phyloP scores from a whole-genome alignment of 2,113 vertebrate species.

The Porphyrio hochstetteri region DNA sequence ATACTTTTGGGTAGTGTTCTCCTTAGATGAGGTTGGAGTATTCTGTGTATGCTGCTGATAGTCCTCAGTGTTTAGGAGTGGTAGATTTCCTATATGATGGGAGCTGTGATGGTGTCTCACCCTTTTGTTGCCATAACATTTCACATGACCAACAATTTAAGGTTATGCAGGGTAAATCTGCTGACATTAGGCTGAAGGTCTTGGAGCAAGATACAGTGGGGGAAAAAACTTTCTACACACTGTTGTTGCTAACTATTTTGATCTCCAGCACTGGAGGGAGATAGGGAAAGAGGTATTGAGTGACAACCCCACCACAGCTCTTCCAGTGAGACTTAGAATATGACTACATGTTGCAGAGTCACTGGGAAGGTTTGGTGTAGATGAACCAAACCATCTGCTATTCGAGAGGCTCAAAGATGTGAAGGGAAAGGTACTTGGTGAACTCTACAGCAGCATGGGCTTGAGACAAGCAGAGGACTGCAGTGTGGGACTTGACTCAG shows the following conservation, averaged over 20 bases:
- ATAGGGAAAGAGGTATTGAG: fast-evolving
- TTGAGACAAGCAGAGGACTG: not conserved
- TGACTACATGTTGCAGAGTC: fast-evolving
- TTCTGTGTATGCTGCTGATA: too few relatives aligned
- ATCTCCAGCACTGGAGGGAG: not conserved
- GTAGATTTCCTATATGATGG: too few relatives aligned
- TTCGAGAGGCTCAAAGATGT: fast-evolving
- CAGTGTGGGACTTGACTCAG: not conserved
- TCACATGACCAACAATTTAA: too few relatives aligned
- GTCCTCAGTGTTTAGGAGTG: too few relatives aligned
- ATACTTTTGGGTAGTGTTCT: too few relatives aligned
- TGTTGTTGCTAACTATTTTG: fast-evolving
- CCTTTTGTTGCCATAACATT: too few relatives aligned
- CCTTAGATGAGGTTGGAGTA: too few relatives aligned
- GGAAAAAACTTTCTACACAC: not conserved
- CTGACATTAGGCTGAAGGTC: not conserved
- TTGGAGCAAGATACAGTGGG: not conserved
- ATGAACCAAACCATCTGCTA: not conserved
- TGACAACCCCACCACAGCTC: not conserved
- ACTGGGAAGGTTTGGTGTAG: not conserved
- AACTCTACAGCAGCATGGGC: not conserved
- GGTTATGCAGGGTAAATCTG: too few relatives aligned
- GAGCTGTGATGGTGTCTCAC: too few relatives aligned
- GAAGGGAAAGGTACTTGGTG: not conserved
- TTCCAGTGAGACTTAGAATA: not conserved